Conservation (phyloP, 2,888 invertebrate genomes). For the Acanthosoma haemorrhoidale region DNA sequence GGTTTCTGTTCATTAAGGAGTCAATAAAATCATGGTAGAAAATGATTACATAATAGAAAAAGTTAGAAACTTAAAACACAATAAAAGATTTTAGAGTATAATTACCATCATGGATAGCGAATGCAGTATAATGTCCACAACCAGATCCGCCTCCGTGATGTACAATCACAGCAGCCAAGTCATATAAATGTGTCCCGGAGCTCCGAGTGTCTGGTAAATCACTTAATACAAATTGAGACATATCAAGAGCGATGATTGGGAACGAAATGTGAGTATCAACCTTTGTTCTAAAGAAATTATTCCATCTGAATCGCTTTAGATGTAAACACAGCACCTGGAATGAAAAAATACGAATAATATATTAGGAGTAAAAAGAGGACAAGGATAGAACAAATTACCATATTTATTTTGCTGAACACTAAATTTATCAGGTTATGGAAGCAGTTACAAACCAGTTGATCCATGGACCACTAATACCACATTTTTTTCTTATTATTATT, state of each 20-base stretch:
- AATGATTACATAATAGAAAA: too few species aligned
- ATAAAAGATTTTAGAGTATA: too few species aligned
- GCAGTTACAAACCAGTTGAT: too few species aligned
- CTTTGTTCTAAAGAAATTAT: conserved; percentile 71
- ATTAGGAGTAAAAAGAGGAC: too few species aligned
- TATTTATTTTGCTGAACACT: too few species aligned
- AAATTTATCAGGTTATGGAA: too few species aligned
- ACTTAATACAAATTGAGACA: conserved; percentile 68
- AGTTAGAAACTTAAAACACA: too few species aligned
- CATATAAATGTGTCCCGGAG: conserved; percentile 63
- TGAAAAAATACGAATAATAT: conserved; percentile 28
- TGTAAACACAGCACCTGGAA: conserved; percentile 69
- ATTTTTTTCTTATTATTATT: too few species aligned
- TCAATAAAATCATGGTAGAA: too few species aligned
- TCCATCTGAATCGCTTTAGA: conserved; percentile 78
- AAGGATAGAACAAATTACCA: too few species aligned
- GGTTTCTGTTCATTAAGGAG: too few species aligned
- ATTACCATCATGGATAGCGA: conserved; percentile 64
- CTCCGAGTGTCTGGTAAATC: conserved; percentile 62
- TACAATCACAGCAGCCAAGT: conserved; percentile 73
- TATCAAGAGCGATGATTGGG: conserved; percentile 67
- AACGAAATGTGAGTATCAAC: conserved; percentile 73
- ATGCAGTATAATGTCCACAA: conserved; percentile 80
- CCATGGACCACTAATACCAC: too few species aligned
- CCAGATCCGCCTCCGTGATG: conserved; percentile 79